Base-by-base conservation (phyloP, 1,140 invertebrate genomes). In the Radopholus similis region DNA sequence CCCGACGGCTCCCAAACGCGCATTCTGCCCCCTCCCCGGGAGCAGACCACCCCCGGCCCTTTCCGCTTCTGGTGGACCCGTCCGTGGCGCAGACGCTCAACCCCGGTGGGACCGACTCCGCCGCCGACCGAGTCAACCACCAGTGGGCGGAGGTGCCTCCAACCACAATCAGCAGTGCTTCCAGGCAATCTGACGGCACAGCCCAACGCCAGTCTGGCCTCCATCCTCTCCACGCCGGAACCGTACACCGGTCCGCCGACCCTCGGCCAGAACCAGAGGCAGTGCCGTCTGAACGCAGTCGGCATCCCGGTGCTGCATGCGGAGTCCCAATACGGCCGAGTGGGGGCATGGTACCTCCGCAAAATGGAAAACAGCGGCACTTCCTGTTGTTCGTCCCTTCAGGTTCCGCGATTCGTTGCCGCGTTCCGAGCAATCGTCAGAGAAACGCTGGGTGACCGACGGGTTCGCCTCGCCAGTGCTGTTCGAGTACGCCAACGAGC, bases 401-500 rank as follows among this genome's bases (percentile, higher is more conserved):
- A 62, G 59, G 59, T 75, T 79, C 74, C 64, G 81, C 18, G 79
- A 81, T 58, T 65, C 71, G 13, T 64, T 38, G 1, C 79, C 79
- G 2, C 40, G 64, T 8, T 67, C 40, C 8, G 66, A 73, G 35
- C 60, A 71, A 54, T 72, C 63, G 64, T 58, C 60, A 6, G 21
- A 70, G 23, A 72, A 80, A 23, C 66, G 79, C 23, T 81, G 79
- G 79, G 73, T 81, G 0, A 81, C 78, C 13, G 81, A 81, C 58
- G 80, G 75, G 34, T 82, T 64, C 32, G 79, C 81, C 5, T 82
- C 79, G 9, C 78, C 79, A 4, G 79, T 81, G 11, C 74, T 81
- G 11, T 81, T 82, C 42, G 79, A 81, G 60, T 81, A 83, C 44
- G 71, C 71, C 49, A 74, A 74, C 66, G 81, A 83, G 30, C 51